These are phyloP conservation scores for Sminthurinus aureus DNA, from an alignment of 2,888 invertebrate genomes.

Conservation along the genomic window DNA sequence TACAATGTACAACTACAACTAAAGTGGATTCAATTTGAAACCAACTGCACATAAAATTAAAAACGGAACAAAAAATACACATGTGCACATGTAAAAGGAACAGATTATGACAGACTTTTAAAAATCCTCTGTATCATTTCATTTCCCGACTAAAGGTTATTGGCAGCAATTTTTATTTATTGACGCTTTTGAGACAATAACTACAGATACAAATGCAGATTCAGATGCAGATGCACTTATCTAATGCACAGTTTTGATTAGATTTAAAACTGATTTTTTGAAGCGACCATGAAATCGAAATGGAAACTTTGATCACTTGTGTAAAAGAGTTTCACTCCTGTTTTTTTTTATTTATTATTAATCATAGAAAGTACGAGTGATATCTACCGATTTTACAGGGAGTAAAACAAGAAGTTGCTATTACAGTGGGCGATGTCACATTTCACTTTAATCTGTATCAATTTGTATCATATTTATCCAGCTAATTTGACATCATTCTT, in stretches of 20 bases:
- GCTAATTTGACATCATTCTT: no score
- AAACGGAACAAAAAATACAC: no score
- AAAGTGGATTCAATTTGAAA: no score
- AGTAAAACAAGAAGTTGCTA: no score
- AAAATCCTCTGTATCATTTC: conserved; percentile 6
- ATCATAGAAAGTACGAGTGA: no score
- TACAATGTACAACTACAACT: no score
- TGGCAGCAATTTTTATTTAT: conserved; percentile 15
- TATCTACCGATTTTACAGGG: no score
- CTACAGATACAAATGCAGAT: neutral
- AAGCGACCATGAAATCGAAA: neutral
- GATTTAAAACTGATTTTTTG: neutral
- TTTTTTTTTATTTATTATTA: neutral
- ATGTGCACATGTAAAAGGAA: neutral
- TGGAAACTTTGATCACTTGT: neutral
- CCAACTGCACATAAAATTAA: no score
- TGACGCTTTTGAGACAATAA: neutral
- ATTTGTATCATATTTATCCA: no score
- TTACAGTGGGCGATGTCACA: no score
- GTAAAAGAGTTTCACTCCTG: neutral
- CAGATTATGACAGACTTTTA: conserved; percentile 29
- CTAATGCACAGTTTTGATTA: no score
- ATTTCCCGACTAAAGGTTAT: conserved; percentile 1
- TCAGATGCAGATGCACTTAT: neutral
- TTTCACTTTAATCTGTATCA: no score